A percentile compares a stretch with the other conserved stretches of the same genome.
These are phyloP conservation scores for Nephrotoma appendiculata DNA, from an alignment of 2,888 invertebrate species.

Conservation along the genomic window DNA sequence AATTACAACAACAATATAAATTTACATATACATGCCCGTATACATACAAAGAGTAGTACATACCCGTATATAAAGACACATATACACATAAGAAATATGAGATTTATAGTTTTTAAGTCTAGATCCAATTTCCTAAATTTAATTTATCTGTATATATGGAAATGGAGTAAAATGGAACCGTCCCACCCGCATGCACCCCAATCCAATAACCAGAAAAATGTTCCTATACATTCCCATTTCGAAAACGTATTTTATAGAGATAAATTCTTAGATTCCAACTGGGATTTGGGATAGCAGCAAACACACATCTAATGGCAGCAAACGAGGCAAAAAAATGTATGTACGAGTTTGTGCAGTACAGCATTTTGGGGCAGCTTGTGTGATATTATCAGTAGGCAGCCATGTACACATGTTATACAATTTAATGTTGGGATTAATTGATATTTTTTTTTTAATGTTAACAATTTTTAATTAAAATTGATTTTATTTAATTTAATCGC, in stretches of 20 bases:
- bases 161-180: neutral
- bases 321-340: neutral
- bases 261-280: neutral
- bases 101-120: neutral
- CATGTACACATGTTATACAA: neutral
- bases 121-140: neutral
- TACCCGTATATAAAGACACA: neutral
- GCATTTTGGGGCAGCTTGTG: neutral
- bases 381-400: neutral
- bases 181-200: neutral
- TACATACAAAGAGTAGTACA: neutral
- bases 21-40: neutral
- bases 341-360: neutral
- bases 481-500: neutral
- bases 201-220: neutral
- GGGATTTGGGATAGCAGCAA: neutral
- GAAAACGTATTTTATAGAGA: neutral
- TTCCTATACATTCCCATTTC: neutral
- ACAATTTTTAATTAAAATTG: neutral
- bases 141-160: neutral
- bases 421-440: neutral
- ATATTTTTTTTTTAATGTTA: neutral
- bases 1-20: neutral
- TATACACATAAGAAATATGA: neutral
- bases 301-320: neutral